phyloP scores from a whole-genome alignment of 2,797 vertebrate genomes.

The Kryptopterus vitreolus region DNA sequence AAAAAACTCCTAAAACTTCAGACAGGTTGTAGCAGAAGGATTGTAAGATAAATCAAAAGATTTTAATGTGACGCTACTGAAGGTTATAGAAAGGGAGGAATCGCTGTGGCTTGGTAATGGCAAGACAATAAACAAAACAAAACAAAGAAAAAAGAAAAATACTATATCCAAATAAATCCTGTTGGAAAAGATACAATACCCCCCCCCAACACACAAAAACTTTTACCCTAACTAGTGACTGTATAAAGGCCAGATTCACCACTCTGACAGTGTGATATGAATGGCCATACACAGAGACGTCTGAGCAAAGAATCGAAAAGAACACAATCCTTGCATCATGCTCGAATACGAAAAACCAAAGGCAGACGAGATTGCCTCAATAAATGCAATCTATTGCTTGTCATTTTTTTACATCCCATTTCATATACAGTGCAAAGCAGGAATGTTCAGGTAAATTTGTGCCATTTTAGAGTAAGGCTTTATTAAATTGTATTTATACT shows the following conservation, averaged over 20 bases:
- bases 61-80: not conserved
- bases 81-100: not conserved
- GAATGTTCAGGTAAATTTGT: no score
- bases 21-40: not conserved
- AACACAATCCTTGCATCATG: not conserved
- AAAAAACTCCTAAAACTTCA: not conserved
- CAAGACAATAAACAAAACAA: not conserved
- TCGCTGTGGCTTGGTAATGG: not conserved
- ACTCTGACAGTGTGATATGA: not conserved
- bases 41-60: not conserved
- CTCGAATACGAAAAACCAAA: not conserved
- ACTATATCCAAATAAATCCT: not conserved
- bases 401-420: no score
- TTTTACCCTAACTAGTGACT: not conserved
- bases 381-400: no score
- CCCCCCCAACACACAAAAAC: not conserved
- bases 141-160: not conserved
- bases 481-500: no score
- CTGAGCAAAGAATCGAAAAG: not conserved
- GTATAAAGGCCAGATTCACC: not conserved
- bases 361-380: not conserved
- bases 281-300: no score
- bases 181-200: not conserved
- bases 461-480: no score
- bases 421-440: no score